Percentiles rank a stretch among this genome's conserved stretches.
phyloP scores from a whole-genome alignment of 1,140 invertebrate species.

The Drosophila pachea region DNA sequence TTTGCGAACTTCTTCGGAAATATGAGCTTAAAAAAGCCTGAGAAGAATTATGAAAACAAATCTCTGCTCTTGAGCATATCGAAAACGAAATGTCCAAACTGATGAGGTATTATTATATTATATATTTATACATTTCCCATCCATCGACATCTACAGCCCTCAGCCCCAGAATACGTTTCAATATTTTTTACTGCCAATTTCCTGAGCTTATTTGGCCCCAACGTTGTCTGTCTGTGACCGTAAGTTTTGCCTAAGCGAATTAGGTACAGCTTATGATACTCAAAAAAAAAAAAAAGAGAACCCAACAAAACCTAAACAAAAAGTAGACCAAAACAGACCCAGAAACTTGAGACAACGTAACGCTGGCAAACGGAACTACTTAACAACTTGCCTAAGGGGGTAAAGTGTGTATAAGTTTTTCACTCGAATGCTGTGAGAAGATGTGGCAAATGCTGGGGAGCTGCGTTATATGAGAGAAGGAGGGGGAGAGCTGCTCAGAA shows the following conservation, averaged over 20 bases:
- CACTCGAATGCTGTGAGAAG: constrained; percentile 11
- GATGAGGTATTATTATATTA: not conserved
- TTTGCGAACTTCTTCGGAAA: constrained; percentile 1
- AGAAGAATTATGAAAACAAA: not conserved
- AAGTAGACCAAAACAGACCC: not conserved
- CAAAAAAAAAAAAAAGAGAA: not conserved
- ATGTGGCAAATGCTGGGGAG: not conserved
- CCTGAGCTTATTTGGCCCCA: constrained; percentile 9
- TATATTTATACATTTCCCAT: not conserved
- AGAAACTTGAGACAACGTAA: not conserved
- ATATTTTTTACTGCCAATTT: constrained; percentile 9
- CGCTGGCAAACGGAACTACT: constrained; percentile 4
- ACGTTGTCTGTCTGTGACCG: not conserved
- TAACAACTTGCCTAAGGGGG: constrained; percentile 45
- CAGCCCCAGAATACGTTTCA: not conserved
- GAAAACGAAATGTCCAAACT: no score
- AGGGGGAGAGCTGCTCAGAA: not conserved
- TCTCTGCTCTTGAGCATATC: not conserved
- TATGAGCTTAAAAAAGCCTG: not conserved
- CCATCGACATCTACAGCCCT: not conserved
- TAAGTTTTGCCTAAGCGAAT: constrained; percentile 61
- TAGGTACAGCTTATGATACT: constrained; percentile 61
- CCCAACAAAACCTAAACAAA: not conserved
- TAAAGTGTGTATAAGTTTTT: constrained; percentile 25
- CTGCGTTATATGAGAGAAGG: no score